phyloP scores from a whole-genome alignment of 2,797 vertebrate genomes.

The Chelon labrosus region DNA sequence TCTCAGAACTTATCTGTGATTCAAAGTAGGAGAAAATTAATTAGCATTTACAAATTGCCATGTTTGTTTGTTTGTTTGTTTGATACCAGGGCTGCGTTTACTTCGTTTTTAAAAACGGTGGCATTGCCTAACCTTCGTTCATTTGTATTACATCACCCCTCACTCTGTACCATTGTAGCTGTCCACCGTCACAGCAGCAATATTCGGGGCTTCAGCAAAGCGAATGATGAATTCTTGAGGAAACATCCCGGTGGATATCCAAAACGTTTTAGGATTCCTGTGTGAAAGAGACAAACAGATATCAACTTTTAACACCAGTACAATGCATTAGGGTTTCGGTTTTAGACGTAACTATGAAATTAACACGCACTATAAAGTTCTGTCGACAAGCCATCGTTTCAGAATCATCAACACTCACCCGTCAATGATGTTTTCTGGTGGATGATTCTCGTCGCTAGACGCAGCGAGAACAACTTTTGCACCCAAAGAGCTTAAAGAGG shows the following conservation, averaged over 20 bases:
- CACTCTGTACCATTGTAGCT: conserved; percentile 88
- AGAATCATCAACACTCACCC: conserved; percentile 84
- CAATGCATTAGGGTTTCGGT: neutral
- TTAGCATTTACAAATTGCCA: neutral
- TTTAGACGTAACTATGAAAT: neutral
- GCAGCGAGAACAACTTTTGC: conserved; percentile 87
- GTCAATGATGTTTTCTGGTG: conserved; percentile 90
- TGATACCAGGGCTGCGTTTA: neutral
- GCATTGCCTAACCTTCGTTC: neutral
- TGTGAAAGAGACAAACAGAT: conserved; percentile 23
- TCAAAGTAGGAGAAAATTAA: neutral
- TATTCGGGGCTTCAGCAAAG: conserved; percentile 84
- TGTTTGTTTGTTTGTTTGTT: neutral
- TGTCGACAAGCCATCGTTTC: neutral
- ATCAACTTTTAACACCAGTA: neutral
- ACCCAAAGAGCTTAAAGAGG: conserved; percentile 83
- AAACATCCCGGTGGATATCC: conserved; percentile 97
- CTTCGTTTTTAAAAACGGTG: neutral
- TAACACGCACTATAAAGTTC: neutral
- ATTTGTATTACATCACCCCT: too few species aligned
- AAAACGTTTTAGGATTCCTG: conserved; percentile 91
- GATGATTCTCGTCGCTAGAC: conserved; percentile 90
- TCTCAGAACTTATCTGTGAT: neutral
- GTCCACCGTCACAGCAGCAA: conserved; percentile 87
- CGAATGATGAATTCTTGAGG: conserved; percentile 93